Conservation (phyloP, 2,888 invertebrate species). For the Laspeyria flexula region DNA sequence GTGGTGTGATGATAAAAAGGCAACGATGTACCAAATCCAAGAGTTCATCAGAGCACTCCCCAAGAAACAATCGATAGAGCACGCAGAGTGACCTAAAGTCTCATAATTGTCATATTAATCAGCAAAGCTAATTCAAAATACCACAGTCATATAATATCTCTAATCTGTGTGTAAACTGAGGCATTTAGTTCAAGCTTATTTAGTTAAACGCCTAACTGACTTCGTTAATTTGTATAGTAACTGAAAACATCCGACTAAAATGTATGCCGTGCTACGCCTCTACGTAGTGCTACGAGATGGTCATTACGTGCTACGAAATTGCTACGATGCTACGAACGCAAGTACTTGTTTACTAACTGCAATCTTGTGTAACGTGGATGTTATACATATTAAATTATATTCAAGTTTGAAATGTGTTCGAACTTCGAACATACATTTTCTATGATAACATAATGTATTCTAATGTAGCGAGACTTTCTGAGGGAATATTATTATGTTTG, state of each 20-base stretch:
- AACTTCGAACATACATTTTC: too few relatives aligned
- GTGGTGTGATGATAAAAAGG: too few relatives aligned
- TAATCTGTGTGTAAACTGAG: neutral
- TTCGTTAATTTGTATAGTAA: conserved; percentile 28
- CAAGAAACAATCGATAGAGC: too few relatives aligned
- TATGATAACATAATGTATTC: too few relatives aligned
- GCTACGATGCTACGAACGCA: conserved; percentile 27
- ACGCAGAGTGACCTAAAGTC: too few relatives aligned
- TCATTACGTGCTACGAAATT: conserved; percentile 33
- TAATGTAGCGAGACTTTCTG: too few relatives aligned
- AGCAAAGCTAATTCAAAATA: too few relatives aligned
- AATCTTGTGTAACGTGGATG: neutral
- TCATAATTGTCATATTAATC: too few relatives aligned
- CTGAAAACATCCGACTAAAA: conserved; percentile 25
- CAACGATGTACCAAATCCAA: too few relatives aligned
- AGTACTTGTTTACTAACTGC: conserved; percentile 11
- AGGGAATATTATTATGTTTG: too few relatives aligned
- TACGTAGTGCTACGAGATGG: conserved; percentile 25
- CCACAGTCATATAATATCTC: neutral
- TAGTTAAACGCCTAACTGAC: conserved; percentile 22
- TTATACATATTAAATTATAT: neutral
- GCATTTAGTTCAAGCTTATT: neutral
- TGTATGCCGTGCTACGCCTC: conserved; percentile 11
- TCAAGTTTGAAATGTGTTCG: too few relatives aligned
- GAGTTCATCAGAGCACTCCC: too few relatives aligned